Base-by-base conservation (phyloP, 1,140 invertebrate species). In the Macrocentrus cingulum region DNA sequence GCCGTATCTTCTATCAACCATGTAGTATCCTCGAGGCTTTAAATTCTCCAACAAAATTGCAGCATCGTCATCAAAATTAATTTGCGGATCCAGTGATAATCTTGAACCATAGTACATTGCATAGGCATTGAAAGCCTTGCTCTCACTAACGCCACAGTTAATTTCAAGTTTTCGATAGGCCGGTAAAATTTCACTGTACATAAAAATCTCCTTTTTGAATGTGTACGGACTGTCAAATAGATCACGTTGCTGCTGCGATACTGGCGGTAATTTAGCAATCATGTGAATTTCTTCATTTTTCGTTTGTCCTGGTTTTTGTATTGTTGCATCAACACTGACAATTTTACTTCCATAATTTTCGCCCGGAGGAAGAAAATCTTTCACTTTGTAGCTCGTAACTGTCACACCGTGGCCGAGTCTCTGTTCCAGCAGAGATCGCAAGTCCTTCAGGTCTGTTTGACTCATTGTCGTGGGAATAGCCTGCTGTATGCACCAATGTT, bases 271-370 rank as follows among this genome's bases (percentile, higher is more conserved):
- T 57, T 83, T 84, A 1, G 75, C 81, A 3, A 84, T 74, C 0
- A 79, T 46, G 25, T 75, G 34, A 36, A 79, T 45, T 8, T 68
- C 46, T 29, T 76, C 48, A 36, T n/a, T 64, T 7, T 64, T 39
- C 11, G 64, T n/a, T 0, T 63, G 15, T 8, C 62, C 54, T 1
- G 55, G n/a, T 0, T 61, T 57, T 4, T 51, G 69, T 1, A 78
- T 56, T 3, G 60, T 39, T 0, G 74, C 70, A 6, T 71, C 52
- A 0, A 86, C 72, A 4, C 71, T 70, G 1, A 83, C 61, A 59
- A 86, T 84, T 0, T 79, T 63, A 68, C 84, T 85, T 3, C 82
- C 84, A 60, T 85, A 86, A 70, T 86, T 86, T 61, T 86, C 84
- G 0, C 84, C 84, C 0, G 79, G 76, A 41, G 79, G 70, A 3